phyloP scores from a whole-genome alignment of 2,888 invertebrate species.

The Andrena chrysosceles region DNA sequence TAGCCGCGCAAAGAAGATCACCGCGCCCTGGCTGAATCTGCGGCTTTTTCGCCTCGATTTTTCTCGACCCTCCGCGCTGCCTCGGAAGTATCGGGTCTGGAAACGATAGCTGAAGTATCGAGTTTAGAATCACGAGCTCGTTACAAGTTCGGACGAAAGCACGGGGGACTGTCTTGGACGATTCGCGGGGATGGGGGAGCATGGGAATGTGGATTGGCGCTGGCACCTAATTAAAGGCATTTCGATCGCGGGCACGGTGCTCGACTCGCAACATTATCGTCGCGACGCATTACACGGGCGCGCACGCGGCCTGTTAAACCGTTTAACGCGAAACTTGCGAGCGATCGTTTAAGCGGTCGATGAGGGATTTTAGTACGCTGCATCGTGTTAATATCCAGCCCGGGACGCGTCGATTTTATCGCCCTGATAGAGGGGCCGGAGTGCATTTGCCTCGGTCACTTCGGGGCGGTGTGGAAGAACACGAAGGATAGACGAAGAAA shows the following conservation, averaged over 20 bases:
- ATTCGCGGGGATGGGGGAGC: conserved; percentile 8
- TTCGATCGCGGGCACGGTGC: conserved; percentile 45
- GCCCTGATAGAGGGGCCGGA: conserved; percentile 44
- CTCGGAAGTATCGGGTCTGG: not conserved
- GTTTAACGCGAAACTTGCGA: conserved; percentile 71
- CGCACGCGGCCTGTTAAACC: conserved; percentile 62
- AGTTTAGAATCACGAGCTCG: not conserved
- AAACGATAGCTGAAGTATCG: not conserved
- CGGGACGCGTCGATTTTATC: conserved; percentile 65
- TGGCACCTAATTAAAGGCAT: conserved; percentile 62
- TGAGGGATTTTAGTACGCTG: conserved; percentile 68
- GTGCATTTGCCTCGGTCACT: conserved; percentile 1
- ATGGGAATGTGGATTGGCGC: conserved; percentile 3
- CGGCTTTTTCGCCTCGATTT: not conserved
- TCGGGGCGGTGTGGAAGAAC: too few relatives aligned
- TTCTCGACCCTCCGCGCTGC: too few relatives aligned
- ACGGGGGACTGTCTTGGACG: not conserved
- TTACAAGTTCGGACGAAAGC: not conserved
- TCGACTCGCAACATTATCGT: conserved; percentile 61
- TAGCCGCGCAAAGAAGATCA: not conserved
- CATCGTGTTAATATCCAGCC: conserved; percentile 65
- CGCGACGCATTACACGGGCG: conserved; percentile 60
- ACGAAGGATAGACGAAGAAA: too few relatives aligned
- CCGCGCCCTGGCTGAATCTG: not conserved
- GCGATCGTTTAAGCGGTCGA: conserved; percentile 68